Evolutionary conservation across 1,140 invertebrate genomes (phyloP).

Genomic region (Ceratina japonica): DNA sequence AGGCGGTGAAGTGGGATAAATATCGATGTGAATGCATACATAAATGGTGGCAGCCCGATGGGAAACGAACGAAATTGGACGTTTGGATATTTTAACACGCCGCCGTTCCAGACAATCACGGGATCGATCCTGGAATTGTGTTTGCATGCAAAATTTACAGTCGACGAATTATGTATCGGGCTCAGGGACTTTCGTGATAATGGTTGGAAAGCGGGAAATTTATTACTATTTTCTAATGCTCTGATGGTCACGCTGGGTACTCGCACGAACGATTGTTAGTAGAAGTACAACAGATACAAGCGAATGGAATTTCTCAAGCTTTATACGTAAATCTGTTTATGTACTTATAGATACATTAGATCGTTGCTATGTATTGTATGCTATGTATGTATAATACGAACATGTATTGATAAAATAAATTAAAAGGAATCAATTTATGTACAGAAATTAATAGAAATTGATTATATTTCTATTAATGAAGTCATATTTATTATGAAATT

Average conservation of each 20-base stretch:
- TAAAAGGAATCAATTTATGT: too few relatives aligned
- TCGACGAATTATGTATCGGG: neutral
- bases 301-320: too few relatives aligned
- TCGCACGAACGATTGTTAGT: too few relatives aligned
- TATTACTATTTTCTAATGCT: neutral
- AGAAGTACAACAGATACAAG: too few relatives aligned
- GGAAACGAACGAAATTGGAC: neutral
- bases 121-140: neutral
- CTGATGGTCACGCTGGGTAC: neutral
- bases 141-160: neutral
- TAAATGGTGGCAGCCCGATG: neutral
- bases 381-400: too few relatives aligned
- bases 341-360: too few relatives aligned
- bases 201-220: neutral
- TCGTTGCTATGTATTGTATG: too few relatives aligned
- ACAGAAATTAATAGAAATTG: too few relatives aligned
- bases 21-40: constrained; percentile 6
- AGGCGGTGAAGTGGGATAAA: neutral
- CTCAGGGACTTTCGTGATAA: neutral
- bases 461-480: too few relatives aligned
- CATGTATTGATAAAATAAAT: too few relatives aligned
- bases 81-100: neutral
- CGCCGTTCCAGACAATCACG: neutral
- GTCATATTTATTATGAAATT: too few relatives aligned
- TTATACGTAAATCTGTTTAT: too few relatives aligned